Evolutionary conservation across 2,113 vertebrate genomes (phyloP).

Genomic region (Laterallus jamaicensis): DNA sequence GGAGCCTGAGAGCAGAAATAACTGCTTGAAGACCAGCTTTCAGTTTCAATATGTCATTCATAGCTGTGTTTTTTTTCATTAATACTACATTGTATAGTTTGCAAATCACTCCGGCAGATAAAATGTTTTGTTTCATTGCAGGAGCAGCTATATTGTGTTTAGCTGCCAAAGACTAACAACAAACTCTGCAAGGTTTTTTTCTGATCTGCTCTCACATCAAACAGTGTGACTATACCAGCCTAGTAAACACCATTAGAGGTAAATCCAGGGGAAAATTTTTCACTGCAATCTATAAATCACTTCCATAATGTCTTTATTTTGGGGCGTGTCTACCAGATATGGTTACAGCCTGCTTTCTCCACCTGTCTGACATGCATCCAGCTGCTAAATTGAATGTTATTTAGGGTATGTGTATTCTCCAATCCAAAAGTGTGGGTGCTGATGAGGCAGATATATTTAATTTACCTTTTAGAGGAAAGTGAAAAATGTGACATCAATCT

Average conservation of each 20-base stretch:
- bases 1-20: background rate
- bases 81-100: background rate
- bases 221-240: background rate
- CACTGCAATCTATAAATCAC: background rate
- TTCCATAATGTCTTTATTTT: background rate
- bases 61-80: background rate
- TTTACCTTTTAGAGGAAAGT: background rate
- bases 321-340: background rate
- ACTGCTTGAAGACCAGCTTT: background rate
- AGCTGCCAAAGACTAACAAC: background rate
- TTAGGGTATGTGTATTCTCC: background rate
- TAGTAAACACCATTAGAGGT: background rate
- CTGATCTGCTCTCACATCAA: background rate
- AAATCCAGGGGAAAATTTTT: background rate
- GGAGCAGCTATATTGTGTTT: background rate
- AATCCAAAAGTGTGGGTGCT: background rate
- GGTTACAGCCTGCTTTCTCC: background rate
- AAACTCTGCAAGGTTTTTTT: background rate
- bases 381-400: background rate
- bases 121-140: background rate
- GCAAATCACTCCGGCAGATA: background rate
- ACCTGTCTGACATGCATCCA: background rate
- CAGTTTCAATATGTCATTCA: background rate
- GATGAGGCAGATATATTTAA: background rate
- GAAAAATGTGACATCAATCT: background rate